These are phyloP conservation scores for Ceratosolen solmsi DNA, from an alignment of 1,140 invertebrate genomes.

Conservation along the genomic window DNA sequence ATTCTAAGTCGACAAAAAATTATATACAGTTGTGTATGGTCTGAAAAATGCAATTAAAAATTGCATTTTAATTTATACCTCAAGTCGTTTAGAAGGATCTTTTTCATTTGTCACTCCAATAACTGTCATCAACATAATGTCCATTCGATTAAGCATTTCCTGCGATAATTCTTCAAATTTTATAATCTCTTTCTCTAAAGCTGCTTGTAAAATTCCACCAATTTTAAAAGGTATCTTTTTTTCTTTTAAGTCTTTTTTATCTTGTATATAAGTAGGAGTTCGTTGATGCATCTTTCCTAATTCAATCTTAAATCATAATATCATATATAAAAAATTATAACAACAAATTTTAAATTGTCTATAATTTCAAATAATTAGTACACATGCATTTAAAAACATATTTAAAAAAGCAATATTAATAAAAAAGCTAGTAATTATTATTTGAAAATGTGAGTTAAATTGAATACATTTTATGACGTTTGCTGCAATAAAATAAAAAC, in stretches of 20 bases:
- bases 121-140: slow-evolving; percentile 80
- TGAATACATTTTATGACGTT: neutral
- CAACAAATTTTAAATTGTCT: neutral
- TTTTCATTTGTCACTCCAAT: slow-evolving; percentile 78
- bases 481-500: too few relatives aligned
- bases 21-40: too few relatives aligned
- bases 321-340: neutral
- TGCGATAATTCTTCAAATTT: slow-evolving; percentile 77
- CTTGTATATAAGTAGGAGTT: neutral
- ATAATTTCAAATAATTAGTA: too few relatives aligned
- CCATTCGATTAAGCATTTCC: slow-evolving; percentile 80
- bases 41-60: neutral
- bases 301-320: slow-evolving; percentile 30
- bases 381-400: too few relatives aligned
- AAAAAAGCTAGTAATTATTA: neutral
- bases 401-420: neutral
- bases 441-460: neutral
- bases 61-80: slow-evolving; percentile 68
- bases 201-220: slow-evolving; percentile 63
- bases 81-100: slow-evolving; percentile 78
- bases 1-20: too few relatives aligned
- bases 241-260: neutral
- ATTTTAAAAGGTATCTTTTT: slow-evolving; percentile 32
- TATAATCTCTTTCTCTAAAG: slow-evolving; percentile 70
- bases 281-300: slow-evolving; percentile 30